Percentiles rank a stretch among this genome's conserved stretches.
Evolutionary conservation across 2,888 invertebrate species (phyloP).

Genomic region (Schrankia costaestrigalis): DNA sequence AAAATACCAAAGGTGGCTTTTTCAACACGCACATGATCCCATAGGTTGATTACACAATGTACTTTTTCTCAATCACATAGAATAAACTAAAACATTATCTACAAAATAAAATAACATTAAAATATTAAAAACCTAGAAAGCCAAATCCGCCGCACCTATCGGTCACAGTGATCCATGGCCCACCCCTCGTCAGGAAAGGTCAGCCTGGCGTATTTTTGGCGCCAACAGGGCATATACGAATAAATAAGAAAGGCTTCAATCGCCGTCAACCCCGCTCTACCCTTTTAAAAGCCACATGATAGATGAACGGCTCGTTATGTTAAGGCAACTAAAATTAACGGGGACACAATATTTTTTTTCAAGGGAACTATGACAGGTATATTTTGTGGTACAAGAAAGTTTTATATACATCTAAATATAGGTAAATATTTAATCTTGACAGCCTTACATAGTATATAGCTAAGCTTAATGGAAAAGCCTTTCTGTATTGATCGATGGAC

Average conservation of each 20-base stretch:
- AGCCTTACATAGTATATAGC: too few relatives aligned
- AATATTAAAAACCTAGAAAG: slow-evolving; percentile 27
- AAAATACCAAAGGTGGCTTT: too few relatives aligned
- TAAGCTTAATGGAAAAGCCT: too few relatives aligned
- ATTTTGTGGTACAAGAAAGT: slow-evolving; percentile 22
- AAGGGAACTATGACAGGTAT: slow-evolving; percentile 13
- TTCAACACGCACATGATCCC: too few relatives aligned
- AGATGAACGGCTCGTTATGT: slow-evolving; percentile 61
- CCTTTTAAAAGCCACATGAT: slow-evolving; percentile 73
- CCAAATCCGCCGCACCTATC: slow-evolving; percentile 49
- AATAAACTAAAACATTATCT: too few relatives aligned
- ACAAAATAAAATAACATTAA: slow-evolving; percentile 11
- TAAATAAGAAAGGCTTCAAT: slow-evolving; percentile 72
- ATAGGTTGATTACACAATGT: too few relatives aligned
- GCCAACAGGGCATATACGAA: slow-evolving; percentile 61
- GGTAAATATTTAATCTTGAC: background rate
- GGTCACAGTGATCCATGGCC: slow-evolving; percentile 57
- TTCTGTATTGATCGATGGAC: too few relatives aligned
- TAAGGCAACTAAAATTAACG: slow-evolving; percentile 46
- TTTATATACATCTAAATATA: background rate
- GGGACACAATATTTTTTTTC: slow-evolving; percentile 24
- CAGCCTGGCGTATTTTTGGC: slow-evolving; percentile 54
- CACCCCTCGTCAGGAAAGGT: slow-evolving; percentile 57
- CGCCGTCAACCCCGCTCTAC: slow-evolving; percentile 65
- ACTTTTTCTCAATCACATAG: too few relatives aligned